Evolutionary conservation across 2,888 invertebrate species (phyloP).

Genomic region (Callinectes sapidus): DNA sequence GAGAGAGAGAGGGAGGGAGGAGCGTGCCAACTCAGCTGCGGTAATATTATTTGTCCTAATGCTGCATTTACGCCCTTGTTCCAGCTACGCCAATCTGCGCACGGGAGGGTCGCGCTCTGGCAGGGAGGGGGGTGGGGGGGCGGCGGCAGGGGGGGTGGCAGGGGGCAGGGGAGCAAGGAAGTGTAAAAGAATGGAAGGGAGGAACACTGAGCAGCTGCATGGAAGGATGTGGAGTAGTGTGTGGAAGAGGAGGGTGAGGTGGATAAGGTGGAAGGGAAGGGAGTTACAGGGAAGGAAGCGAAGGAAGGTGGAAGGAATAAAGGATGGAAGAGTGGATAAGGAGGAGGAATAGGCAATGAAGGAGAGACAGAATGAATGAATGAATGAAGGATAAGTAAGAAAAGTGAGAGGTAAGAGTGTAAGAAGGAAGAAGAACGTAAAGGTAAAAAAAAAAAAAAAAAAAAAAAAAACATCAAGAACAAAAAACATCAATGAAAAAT

Average conservation of each 20-base stretch:
- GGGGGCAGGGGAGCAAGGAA: not conserved
- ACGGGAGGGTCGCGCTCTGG: not conserved
- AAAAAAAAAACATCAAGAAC: not conserved
- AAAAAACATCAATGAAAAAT: not conserved
- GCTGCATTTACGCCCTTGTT: conserved; percentile 70
- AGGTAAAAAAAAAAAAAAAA: not conserved
- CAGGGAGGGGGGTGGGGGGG: not conserved
- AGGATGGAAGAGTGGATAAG: not conserved
- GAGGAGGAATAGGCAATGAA: not conserved
- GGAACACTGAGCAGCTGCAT: not conserved
- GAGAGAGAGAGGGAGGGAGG: conserved; percentile 38
- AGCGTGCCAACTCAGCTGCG: conserved; percentile 67
- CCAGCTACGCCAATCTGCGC: conserved; percentile 69
- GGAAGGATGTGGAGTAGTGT: not conserved
- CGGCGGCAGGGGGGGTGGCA: not conserved
- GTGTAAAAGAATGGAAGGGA: not conserved
- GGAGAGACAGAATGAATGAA: not conserved
- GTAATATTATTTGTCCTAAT: conserved; percentile 71
- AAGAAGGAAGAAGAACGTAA: not conserved
- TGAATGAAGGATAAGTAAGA: not conserved
- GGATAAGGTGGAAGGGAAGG: not conserved
- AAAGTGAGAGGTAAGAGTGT: not conserved
- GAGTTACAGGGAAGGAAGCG: not conserved
- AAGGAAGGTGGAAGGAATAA: not conserved
- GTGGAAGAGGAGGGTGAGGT: not conserved